These are phyloP conservation scores for Microchirus variegatus DNA, from an alignment of 2,797 vertebrate species.

Conservation along the genomic window DNA sequence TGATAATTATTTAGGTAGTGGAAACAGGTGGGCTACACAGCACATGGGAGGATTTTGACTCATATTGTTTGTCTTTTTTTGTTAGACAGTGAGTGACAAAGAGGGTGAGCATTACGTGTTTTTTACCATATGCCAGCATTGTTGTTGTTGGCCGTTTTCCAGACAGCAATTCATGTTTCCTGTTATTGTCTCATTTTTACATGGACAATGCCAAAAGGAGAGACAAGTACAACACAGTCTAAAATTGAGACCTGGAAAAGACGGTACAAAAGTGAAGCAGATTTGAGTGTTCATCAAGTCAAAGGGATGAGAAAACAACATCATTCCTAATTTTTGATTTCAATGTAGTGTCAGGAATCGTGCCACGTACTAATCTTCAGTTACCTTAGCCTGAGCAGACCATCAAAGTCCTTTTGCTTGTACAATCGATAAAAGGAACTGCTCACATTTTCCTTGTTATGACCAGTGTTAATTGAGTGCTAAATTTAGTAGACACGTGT, in stretches of 20 bases:
- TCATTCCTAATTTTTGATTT: too few species aligned
- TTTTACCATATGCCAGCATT: background rate
- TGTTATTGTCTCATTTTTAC: slow-evolving; percentile 23
- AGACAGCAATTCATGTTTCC: slow-evolving; percentile 23
- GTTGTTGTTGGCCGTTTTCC: slow-evolving; percentile 16
- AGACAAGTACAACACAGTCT: background rate
- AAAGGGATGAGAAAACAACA: too few species aligned
- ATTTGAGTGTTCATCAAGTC: too few species aligned
- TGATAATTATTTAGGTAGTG: background rate
- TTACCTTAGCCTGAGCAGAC: too few species aligned
- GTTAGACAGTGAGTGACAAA: slow-evolving; percentile 2
- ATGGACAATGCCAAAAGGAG: slow-evolving; percentile 12
- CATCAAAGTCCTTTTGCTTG: too few species aligned
- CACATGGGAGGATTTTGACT: background rate
- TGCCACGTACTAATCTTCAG: too few species aligned
- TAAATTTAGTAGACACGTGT: too few species aligned
- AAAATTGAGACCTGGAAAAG: too few species aligned
- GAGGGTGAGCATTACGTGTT: background rate
- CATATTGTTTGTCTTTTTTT: slow-evolving; percentile 16
- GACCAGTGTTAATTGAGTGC: too few species aligned
- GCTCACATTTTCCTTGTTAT: too few species aligned
- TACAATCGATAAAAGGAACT: too few species aligned
- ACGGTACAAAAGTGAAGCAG: background rate
- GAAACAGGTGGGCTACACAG: slow-evolving; percentile 26
- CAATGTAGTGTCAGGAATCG: too few species aligned